Evolutionary conservation across 2,797 vertebrate species (phyloP).

Genomic region (Moxostoma hubbsi): DNA sequence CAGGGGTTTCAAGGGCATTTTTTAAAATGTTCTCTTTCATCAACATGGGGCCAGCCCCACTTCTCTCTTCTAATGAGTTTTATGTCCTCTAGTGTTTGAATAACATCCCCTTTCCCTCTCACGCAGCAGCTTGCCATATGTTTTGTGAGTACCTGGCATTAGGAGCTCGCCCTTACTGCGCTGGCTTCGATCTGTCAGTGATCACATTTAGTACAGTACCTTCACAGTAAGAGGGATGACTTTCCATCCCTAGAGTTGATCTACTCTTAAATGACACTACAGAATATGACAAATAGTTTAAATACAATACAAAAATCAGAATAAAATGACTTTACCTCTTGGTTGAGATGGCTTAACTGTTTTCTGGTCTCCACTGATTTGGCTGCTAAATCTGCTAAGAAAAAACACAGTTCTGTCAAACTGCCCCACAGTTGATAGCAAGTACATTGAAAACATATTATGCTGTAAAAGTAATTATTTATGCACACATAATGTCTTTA

Average conservation of each 20-base stretch:
- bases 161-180: slow-evolving; percentile 44
- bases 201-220: slow-evolving; percentile 32
- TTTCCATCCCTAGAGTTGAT: neutral
- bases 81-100: slow-evolving; percentile 42
- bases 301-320: neutral
- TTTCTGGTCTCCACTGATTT: slow-evolving; percentile 94
- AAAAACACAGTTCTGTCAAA: slow-evolving; percentile 26
- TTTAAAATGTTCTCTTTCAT: slow-evolving; percentile 15
- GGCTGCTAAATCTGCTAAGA: slow-evolving; percentile 85
- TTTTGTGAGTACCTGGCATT: slow-evolving; percentile 52
- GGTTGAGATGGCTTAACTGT: slow-evolving; percentile 88
- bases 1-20: slow-evolving; percentile 43
- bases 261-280: slow-evolving; percentile 18
- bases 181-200: slow-evolving; percentile 8
- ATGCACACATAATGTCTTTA: neutral
- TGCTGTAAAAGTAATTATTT: neutral
- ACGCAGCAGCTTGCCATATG: slow-evolving; percentile 63
- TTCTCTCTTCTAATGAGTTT: slow-evolving; percentile 44
- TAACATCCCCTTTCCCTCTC: slow-evolving; percentile 36
- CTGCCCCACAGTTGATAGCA: slow-evolving; percentile 1
- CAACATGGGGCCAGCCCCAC: slow-evolving; percentile 48
- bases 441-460: neutral
- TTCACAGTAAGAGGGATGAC: neutral
- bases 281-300: neutral
- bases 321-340: slow-evolving; percentile 79